Percentiles rank a stretch among this genome's conserved stretches.
phyloP scores from a whole-genome alignment of 1,140 invertebrate species.

The Macrotrachela quadricornifera region DNA sequence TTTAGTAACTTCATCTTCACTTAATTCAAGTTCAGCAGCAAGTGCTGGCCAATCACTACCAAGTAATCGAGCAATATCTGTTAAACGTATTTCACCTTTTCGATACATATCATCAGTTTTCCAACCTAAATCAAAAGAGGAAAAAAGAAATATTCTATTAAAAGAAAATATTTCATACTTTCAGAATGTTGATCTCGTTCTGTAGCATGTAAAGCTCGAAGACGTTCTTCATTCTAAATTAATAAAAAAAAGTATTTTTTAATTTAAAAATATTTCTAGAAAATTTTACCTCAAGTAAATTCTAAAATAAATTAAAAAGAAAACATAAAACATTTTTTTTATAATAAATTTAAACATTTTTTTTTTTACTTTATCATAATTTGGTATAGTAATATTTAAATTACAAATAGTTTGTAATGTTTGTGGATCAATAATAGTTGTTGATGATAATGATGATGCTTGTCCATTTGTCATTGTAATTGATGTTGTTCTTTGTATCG shows the following conservation, averaged over 20 bases:
- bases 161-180: not conserved
- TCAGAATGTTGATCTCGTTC: too few species aligned
- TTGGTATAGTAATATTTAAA: constrained; percentile 70
- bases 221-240: too few species aligned
- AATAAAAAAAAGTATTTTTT: constrained; percentile 38
- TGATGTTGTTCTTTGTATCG: constrained; percentile 79
- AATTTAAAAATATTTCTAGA: constrained; percentile 49
- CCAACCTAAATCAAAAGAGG: constrained; percentile 9
- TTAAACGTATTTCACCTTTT: constrained; percentile 55
- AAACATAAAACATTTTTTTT: constrained; percentile 72
- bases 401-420: constrained; percentile 74
- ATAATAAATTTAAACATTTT: too few species aligned
- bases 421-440: constrained; percentile 22
- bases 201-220: not conserved
- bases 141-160: not conserved
- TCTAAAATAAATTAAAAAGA: constrained; percentile 5
- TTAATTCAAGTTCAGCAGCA: constrained; percentile 50
- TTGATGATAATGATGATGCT: not conserved
- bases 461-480: constrained; percentile 45
- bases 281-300: too few species aligned
- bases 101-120: constrained; percentile 36
- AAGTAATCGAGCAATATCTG: constrained; percentile 70
- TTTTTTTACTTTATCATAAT: not conserved
- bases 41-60: constrained; percentile 74
- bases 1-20: constrained; percentile 58